A percentile compares a stretch with the other conserved stretches of the same genome.
Conservation (phyloP, 2,113 vertebrate genomes). For the Carassius carassius region DNA sequence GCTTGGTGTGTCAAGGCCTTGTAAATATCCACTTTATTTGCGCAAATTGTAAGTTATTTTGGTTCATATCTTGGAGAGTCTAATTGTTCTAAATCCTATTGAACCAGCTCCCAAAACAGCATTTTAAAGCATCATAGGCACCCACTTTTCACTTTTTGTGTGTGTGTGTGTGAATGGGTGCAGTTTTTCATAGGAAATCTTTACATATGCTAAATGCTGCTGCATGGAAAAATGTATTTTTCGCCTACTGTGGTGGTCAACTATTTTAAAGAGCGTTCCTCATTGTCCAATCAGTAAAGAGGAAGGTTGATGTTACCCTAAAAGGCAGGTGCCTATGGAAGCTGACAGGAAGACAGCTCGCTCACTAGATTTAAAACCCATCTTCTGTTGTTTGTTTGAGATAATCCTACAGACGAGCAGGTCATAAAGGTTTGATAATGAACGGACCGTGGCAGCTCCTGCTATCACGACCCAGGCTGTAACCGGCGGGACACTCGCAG, state of each 20-base stretch:
- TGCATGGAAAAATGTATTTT: neutral
- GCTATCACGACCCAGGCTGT: slow-evolving; percentile 70
- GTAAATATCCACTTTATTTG: neutral
- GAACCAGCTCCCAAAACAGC: too few species aligned
- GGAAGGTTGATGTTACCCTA: neutral
- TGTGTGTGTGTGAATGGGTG: too few species aligned
- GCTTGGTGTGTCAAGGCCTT: too few species aligned
- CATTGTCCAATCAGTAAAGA: neutral
- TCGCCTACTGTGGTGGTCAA: neutral
- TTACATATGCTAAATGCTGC: neutral
- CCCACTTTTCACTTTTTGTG: too few species aligned
- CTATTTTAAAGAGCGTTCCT: neutral
- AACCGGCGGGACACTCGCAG: slow-evolving; percentile 81
- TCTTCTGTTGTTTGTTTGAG: neutral
- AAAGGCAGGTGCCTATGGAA: neutral
- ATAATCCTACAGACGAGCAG: neutral
- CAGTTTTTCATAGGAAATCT: neutral
- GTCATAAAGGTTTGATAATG: slow-evolving; percentile 13
- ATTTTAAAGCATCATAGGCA: too few species aligned
- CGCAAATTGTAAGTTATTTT: neutral
- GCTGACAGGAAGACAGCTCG: neutral
- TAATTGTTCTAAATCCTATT: neutral
- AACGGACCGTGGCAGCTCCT: slow-evolving; percentile 77
- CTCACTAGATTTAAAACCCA: neutral
- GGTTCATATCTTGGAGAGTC: neutral